Evolutionary conservation across 2,888 invertebrate genomes (phyloP).

Genomic region (Erebia aethiops): DNA sequence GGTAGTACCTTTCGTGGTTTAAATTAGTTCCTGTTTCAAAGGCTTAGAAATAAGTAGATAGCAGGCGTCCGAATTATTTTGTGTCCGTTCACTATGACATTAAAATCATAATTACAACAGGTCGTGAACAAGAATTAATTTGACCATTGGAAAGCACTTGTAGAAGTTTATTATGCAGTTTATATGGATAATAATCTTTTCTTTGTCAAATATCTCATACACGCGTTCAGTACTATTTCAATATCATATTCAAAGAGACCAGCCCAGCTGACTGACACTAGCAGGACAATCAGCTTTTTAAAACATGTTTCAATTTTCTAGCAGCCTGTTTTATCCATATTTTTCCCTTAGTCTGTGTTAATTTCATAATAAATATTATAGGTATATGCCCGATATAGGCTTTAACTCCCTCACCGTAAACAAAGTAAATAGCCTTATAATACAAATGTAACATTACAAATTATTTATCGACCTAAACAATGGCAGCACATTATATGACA

Average conservation of each 20-base stretch:
- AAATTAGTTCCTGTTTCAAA: too few species aligned
- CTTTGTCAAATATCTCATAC: too few species aligned
- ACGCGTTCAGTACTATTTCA: too few species aligned
- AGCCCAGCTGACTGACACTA: too few species aligned
- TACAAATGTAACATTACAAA: slow-evolving; percentile 56
- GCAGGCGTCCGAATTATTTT: too few species aligned
- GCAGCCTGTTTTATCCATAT: not conserved
- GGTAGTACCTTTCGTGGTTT: too few species aligned
- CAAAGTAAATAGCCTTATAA: slow-evolving; percentile 62
- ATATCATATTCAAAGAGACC: too few species aligned
- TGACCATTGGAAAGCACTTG: too few species aligned
- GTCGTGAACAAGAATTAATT: too few species aligned
- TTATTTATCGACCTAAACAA: slow-evolving; percentile 68
- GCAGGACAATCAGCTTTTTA: not conserved
- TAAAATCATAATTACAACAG: not conserved
- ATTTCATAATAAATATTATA: slow-evolving; percentile 24
- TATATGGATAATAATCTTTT: too few species aligned
- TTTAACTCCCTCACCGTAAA: slow-evolving; percentile 52
- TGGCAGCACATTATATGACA: slow-evolving; percentile 73
- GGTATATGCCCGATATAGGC: slow-evolving; percentile 17
- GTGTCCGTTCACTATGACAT: slow-evolving; percentile 7
- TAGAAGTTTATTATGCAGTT: too few species aligned
- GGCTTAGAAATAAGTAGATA: too few species aligned
- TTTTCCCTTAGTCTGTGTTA: slow-evolving; percentile 1
- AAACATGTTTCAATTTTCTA: not conserved